Evolutionary conservation across 2,113 vertebrate species (phyloP).

Genomic region (Agelaius tricolor): DNA sequence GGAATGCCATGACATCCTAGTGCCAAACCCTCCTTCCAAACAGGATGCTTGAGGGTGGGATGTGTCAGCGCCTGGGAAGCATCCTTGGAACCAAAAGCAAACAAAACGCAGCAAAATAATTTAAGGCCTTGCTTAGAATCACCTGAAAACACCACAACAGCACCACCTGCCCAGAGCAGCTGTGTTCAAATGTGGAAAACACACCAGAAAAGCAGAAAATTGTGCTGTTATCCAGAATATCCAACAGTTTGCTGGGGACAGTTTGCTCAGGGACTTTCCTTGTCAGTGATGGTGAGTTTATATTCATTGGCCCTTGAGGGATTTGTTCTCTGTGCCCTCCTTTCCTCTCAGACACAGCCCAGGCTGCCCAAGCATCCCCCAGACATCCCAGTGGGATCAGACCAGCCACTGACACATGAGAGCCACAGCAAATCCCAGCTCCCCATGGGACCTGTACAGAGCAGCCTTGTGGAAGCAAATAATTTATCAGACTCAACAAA

Average conservation of each 20-base stretch:
- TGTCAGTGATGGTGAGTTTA: background rate
- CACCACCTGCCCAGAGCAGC: background rate
- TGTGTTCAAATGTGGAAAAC: background rate
- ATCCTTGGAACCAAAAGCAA: background rate
- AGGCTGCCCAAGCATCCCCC: background rate
- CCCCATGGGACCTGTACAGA: background rate
- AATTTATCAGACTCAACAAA: background rate
- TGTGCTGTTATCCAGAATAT: background rate
- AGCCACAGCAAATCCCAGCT: background rate
- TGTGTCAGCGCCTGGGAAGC: background rate
- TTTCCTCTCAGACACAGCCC: background rate
- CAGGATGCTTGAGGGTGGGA: background rate
- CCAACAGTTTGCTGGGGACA: background rate
- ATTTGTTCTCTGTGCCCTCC: background rate
- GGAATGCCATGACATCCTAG: background rate
- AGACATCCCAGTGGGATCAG: background rate
- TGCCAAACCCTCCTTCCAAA: background rate
- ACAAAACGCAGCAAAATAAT: background rate
- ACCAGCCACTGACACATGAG: background rate
- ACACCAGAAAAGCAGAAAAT: background rate
- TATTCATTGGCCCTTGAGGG: background rate
- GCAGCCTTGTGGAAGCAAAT: constrained; percentile 21
- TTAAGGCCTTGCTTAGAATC: background rate
- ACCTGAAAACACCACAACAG: background rate
- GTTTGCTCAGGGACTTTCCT: background rate